These are phyloP conservation scores for Pissodes strobi DNA, from an alignment of 1,140 invertebrate species.

Conservation along the genomic window DNA sequence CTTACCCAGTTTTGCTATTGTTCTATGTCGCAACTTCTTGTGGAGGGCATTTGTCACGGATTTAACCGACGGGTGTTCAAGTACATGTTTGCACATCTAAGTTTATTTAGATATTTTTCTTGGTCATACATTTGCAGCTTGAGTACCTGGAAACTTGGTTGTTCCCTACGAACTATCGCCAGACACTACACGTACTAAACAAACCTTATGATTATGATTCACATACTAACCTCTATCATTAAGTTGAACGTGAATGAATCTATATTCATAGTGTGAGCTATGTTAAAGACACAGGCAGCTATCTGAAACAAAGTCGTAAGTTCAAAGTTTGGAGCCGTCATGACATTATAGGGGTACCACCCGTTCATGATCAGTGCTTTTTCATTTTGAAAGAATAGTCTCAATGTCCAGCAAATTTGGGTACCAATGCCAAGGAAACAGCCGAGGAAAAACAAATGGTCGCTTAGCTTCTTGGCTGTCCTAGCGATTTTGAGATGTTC, in stretches of 20 bases:
- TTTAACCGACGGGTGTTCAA: too few species aligned
- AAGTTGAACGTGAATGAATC: neutral
- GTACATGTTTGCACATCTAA: too few species aligned
- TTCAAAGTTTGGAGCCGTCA: neutral
- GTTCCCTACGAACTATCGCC: too few species aligned
- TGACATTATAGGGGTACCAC: constrained; percentile 2
- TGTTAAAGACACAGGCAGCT: neutral
- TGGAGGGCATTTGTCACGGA: too few species aligned
- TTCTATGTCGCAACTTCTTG: too few species aligned
- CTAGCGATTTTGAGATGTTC: neutral
- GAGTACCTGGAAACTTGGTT: too few species aligned
- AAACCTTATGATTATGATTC: too few species aligned
- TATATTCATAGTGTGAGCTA: neutral
- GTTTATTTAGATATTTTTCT: too few species aligned
- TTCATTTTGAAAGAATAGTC: neutral
- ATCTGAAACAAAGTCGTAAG: neutral
- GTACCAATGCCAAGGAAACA: neutral
- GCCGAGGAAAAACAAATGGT: neutral
- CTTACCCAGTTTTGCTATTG: too few species aligned
- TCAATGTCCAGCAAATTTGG: neutral
- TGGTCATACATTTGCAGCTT: too few species aligned
- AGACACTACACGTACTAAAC: too few species aligned
- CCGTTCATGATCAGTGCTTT: neutral
- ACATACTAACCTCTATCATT: neutral
- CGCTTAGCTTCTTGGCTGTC: neutral